A percentile compares a stretch with the other conserved stretches of the same genome.
phyloP scores from a whole-genome alignment of 2,888 invertebrate genomes.

The Rhingia rostrata region DNA sequence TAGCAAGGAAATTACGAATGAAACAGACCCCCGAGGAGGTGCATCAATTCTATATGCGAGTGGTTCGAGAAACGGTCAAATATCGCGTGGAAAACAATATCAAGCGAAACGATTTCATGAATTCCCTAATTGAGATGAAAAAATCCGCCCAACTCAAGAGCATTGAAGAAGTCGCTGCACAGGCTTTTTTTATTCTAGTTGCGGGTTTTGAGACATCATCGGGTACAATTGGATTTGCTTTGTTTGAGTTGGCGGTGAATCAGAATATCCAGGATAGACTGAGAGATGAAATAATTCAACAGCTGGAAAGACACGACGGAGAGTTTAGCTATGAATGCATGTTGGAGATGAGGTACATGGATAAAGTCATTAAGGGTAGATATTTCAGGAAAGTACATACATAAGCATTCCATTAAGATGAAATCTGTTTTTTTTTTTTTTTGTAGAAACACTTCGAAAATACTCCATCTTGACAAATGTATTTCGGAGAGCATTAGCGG shows the following conservation, averaged over 20 bases:
- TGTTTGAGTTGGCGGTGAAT: slow-evolving; percentile 80
- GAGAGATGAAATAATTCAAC: slow-evolving; percentile 77
- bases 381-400: neutral
- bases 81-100: slow-evolving; percentile 83
- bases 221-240: slow-evolving; percentile 84
- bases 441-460: slow-evolving; percentile 84
- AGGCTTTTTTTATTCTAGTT: slow-evolving; percentile 80
- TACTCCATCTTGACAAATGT: slow-evolving; percentile 84
- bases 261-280: slow-evolving; percentile 78
- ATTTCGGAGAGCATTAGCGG: slow-evolving; percentile 83
- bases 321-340: slow-evolving; percentile 78
- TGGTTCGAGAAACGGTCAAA: slow-evolving; percentile 83
- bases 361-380: slow-evolving; percentile 79
- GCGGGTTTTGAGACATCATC: slow-evolving; percentile 87
- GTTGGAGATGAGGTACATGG: slow-evolving; percentile 79
- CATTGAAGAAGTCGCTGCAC: slow-evolving; percentile 79
- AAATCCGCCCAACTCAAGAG: slow-evolving; percentile 80
- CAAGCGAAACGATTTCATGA: slow-evolving; percentile 85
- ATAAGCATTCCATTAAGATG: no score
- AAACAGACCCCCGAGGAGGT: slow-evolving; percentile 77
- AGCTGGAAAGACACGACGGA: slow-evolving; percentile 76
- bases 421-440: neutral
- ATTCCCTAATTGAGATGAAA: slow-evolving; percentile 84
- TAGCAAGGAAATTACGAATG: slow-evolving; percentile 77
- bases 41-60: slow-evolving; percentile 83